Evolutionary conservation across 2,888 invertebrate species (phyloP).

Genomic region (Lymantria monacha): DNA sequence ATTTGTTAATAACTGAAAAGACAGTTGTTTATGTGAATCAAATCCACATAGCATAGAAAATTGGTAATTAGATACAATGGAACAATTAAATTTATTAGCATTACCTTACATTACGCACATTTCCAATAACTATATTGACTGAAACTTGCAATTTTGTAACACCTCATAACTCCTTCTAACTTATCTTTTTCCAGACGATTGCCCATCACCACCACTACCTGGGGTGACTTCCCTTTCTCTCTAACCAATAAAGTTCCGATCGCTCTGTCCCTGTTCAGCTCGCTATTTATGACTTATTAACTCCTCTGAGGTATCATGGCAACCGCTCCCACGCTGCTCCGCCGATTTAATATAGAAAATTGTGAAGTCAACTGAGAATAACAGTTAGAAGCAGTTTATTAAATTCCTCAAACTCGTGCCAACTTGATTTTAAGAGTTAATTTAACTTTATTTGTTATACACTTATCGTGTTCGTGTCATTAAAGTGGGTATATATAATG

Average conservation of each 20-base stretch:
- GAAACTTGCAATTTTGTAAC: conserved; percentile 59
- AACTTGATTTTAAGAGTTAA: conserved; percentile 18
- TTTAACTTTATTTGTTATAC: conserved; percentile 8
- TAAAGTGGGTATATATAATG: no score
- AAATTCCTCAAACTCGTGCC: conserved; percentile 59
- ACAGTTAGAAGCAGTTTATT: conserved; percentile 69
- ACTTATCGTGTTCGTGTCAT: not conserved
- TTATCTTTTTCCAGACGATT: conserved; percentile 80
- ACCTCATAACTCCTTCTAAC: conserved; percentile 65
- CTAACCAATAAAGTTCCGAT: conserved; percentile 33
- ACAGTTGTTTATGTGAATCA: no score
- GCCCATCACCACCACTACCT: conserved; percentile 69
- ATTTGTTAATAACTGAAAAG: no score
- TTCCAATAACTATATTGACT: conserved; percentile 36
- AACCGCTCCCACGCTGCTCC: conserved; percentile 64
- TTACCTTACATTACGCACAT: not conserved
- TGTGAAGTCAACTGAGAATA: conserved; percentile 71
- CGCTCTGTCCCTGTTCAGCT: conserved; percentile 51
- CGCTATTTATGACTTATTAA: conserved; percentile 81
- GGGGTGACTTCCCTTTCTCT: conserved; percentile 56
- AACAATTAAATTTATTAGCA: no score
- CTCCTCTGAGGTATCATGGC: conserved; percentile 80
- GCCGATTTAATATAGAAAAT: conserved; percentile 78
- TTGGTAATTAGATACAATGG: no score
- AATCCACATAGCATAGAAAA: no score